Base-by-base conservation (phyloP, 1,140 invertebrate species). In the Calliphora vicina region DNA sequence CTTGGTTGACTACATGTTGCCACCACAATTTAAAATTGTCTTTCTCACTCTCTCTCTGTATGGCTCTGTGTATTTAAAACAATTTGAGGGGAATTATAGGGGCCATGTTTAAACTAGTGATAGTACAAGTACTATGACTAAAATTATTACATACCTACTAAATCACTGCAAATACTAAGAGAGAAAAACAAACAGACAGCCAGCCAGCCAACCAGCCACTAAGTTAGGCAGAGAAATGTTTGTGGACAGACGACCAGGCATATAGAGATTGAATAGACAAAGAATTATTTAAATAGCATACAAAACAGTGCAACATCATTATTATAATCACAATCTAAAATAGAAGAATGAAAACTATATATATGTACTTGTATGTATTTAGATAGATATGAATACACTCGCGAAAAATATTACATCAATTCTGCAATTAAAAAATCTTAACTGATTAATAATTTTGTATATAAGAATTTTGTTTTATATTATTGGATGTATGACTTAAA, bases 131-230 rank as follows among this genome's bases (percentile, higher is more conserved):
- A 67, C n/a, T 67, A 23, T 67, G 61, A 67, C 61, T 67, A 67
- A 67, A 67, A 67, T 67, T 67, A 67, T 67, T 67, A 23, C 61
- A 67, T 67, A 67, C 20, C 61, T 23, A 67, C n/a, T 67, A 67
- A 67, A 67, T 67, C 61, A 67, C 61, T 67, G 61, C n/a, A 67
- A 67, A 67, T n/a, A 23, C 4, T 12, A 20, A 67, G 61, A 67
- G 3, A 67, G 61, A 25, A 6, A 57, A 17, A 61, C 50, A n/a
- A 4, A 61, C 50, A n/a, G 13, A 61, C 50, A n/a, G 42, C 5
- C 12, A 43, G 42, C 5, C 42, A 43, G 42, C 42, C n/a, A n/a
- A n/a, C n/a, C n/a, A n/a, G n/a, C n/a, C n/a, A n/a, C n/a, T n/a
- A n/a, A n/a, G n/a, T n/a, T n/a, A n/a, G n/a, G n/a, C n/a, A n/a